These are phyloP conservation scores for Epsilonema sp. DNA, from an alignment of 2,888 invertebrate species.

Conservation along the genomic window DNA sequence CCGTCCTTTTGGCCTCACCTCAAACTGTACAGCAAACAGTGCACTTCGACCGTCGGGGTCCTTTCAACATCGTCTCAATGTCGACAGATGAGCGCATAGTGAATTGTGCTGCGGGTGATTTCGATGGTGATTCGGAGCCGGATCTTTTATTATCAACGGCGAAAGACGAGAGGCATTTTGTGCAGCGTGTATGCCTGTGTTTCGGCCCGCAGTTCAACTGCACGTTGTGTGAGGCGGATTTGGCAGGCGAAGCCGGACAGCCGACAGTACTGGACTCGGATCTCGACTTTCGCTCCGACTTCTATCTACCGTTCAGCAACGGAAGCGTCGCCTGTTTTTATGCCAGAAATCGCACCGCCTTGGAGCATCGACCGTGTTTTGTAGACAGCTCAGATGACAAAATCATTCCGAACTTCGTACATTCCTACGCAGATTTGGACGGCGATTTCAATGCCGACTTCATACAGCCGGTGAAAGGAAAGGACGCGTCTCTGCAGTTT, in stretches of 20 bases:
- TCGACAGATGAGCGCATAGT: too few species aligned
- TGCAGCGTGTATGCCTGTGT: background rate
- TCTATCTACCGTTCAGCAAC: background rate
- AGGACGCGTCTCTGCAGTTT: background rate
- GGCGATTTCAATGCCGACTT: background rate
- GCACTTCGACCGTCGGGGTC: too few species aligned
- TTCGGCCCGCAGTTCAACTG: background rate
- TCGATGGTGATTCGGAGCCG: constrained; percentile 8
- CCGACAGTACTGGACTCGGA: constrained; percentile 1
- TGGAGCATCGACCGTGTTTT: background rate
- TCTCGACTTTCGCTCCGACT: background rate
- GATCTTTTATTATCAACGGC: too few species aligned
- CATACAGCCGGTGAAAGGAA: background rate
- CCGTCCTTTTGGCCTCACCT: too few species aligned
- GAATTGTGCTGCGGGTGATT: constrained; percentile 4
- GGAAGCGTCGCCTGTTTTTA: background rate
- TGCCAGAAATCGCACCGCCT: background rate
- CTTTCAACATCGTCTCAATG: too few species aligned
- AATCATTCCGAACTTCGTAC: background rate
- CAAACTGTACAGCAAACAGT: too few species aligned
- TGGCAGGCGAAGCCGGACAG: too few species aligned
- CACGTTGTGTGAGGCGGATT: too few species aligned
- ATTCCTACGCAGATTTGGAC: background rate
- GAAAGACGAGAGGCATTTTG: background rate
- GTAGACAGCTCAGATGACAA: background rate